Evolutionary conservation across 2,797 vertebrate genomes (phyloP).

Genomic region (Cichlasoma orientale): DNA sequence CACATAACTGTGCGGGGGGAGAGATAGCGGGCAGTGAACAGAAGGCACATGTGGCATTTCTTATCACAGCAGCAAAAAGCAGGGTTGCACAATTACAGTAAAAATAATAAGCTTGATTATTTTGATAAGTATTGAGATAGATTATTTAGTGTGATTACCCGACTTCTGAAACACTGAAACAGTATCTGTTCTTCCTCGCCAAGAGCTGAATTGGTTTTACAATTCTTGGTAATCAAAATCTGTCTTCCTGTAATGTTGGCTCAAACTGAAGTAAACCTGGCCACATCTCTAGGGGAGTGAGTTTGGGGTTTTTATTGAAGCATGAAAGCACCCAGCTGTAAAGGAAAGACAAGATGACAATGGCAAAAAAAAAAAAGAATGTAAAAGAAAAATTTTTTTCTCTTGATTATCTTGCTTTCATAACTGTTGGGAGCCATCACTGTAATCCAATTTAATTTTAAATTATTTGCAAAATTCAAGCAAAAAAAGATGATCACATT

Average conservation of each 20-base stretch:
- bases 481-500: background rate
- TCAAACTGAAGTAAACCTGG: background rate
- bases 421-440: background rate
- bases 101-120: background rate
- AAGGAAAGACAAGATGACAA: background rate
- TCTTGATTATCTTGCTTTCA: background rate
- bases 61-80: background rate
- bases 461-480: background rate
- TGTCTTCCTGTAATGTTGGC: background rate
- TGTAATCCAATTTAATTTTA: background rate
- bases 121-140: background rate
- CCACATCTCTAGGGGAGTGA: background rate
- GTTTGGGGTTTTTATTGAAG: too few relatives aligned
- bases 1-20: background rate
- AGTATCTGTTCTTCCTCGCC: background rate
- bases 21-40: background rate
- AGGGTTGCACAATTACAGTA: background rate
- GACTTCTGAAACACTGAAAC: background rate
- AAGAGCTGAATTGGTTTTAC: background rate
- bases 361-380: background rate
- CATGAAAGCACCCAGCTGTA: background rate
- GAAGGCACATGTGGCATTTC: background rate
- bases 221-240: background rate
- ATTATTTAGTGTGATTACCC: background rate
- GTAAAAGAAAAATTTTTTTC: background rate